Base-by-base conservation (phyloP, 2,797 vertebrate genomes). In the Mus caroli region DNA sequence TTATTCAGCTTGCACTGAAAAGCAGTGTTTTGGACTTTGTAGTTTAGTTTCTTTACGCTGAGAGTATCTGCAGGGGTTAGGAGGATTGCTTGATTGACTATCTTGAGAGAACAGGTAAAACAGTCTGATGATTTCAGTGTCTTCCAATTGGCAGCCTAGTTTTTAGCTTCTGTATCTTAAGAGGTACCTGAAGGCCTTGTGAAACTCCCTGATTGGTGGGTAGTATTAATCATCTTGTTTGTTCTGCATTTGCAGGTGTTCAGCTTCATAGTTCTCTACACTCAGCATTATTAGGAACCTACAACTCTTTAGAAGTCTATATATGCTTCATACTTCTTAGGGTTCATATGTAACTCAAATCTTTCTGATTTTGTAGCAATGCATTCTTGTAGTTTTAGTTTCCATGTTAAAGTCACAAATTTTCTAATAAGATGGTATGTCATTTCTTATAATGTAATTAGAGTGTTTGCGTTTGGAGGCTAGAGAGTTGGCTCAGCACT, bases 341-440 rank as follows among this genome's bases (percentile, higher is more conserved):
- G 37, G 28, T 34, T 84, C 67, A 67, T 52, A 37, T 8, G 20
- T 69, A 86, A 69, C 46, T 52, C 31, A 79, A 9, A 52, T 40
- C 11, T 31, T 46, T 34, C 26, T 86, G 64, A 86, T 86, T 86
- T 50, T 26, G 43, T 46, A 62, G 20, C 62, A 31, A 50, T 78
- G 4, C 31, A 78, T 69, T 85, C 60, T 85, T 86, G 11, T 52
- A 77, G 3, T 76, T 87, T 87, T 69, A 80, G 62, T 79, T 93
- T 76, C 40, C 56, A 26, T 77, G 52, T 77, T 77, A 91, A 88
- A 77, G 67, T 34, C 10, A 62, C 7, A 52, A n/a, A 15, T 78
- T 94, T 94, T 94, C 64, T 85, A 60, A 76, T 89, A 94, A 69
- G 37, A 82, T 71, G 28, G 31, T 22, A 52, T 11, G 37, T 69